These are phyloP conservation scores for Nasalis larvatus DNA, from an alignment of 2,113 vertebrate genomes.

Conservation along the genomic window DNA sequence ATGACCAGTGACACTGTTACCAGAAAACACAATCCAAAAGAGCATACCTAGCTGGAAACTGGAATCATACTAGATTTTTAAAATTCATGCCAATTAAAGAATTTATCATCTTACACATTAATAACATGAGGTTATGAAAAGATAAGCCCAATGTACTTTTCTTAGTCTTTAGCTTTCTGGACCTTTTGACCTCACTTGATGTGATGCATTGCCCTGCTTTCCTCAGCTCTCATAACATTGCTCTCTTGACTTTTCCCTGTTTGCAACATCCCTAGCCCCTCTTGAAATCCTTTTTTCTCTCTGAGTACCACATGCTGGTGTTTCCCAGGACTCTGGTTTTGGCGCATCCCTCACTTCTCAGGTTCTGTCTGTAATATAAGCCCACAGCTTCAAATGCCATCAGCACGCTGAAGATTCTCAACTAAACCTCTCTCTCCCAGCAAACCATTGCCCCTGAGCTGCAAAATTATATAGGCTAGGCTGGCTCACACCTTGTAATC, in stretches of 20 bases:
- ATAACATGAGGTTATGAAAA: background rate
- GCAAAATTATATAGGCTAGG: background rate
- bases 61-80: background rate
- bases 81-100: background rate
- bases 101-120: background rate
- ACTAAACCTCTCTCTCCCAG: background rate
- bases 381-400: background rate
- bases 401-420: background rate
- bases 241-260: background rate
- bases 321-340: background rate
- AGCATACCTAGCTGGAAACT: slow-evolving; percentile 40
- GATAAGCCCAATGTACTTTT: background rate
- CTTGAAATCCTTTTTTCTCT: background rate
- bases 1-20: slow-evolving; percentile 42
- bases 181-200: background rate
- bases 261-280: background rate
- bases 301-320: no score
- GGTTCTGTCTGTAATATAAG: background rate
- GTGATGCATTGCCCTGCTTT: background rate
- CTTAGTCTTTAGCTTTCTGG: background rate
- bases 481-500: no score
- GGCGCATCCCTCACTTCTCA: background rate
- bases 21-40: slow-evolving; percentile 23
- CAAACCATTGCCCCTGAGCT: background rate
- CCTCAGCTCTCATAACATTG: background rate